A percentile compares a stretch with the other conserved stretches of the same genome.
Conservation (phyloP, 2,113 vertebrate genomes). For the Lucifuga dentata region DNA sequence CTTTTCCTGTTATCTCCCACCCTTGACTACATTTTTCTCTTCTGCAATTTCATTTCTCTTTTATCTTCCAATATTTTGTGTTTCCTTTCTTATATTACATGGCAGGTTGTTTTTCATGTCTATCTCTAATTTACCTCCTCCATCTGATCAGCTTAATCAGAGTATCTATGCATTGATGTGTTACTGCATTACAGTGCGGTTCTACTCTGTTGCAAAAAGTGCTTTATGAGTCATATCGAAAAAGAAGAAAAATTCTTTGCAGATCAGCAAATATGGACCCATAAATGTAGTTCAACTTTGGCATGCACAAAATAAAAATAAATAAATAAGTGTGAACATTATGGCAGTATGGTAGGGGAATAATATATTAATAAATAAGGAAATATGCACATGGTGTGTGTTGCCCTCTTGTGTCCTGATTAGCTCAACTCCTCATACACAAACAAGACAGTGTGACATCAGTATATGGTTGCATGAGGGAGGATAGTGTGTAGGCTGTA, state of each 20-base stretch:
- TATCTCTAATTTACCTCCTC: too few species aligned
- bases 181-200: constrained; percentile 45
- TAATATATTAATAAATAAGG: neutral
- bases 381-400: constrained; percentile 29
- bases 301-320: neutral
- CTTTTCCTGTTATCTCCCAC: neutral
- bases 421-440: constrained; percentile 9
- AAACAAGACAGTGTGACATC: constrained; percentile 38
- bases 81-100: neutral
- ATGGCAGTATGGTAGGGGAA: neutral
- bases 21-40: neutral
- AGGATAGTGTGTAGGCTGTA: constrained; percentile 35
- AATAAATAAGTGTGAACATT: neutral
- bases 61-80: neutral
- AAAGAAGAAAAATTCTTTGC: too few species aligned
- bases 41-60: neutral
- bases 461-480: constrained; percentile 32
- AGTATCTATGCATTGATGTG: neutral
- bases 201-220: constrained; percentile 4
- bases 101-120: neutral
- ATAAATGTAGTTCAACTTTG: neutral
- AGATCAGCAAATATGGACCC: too few species aligned
- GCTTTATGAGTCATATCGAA: constrained; percentile 2
- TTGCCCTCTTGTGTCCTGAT: constrained; percentile 54
- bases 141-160: neutral